phyloP scores from a whole-genome alignment of 2,888 invertebrate genomes.

The Frankliniella intonsa region DNA sequence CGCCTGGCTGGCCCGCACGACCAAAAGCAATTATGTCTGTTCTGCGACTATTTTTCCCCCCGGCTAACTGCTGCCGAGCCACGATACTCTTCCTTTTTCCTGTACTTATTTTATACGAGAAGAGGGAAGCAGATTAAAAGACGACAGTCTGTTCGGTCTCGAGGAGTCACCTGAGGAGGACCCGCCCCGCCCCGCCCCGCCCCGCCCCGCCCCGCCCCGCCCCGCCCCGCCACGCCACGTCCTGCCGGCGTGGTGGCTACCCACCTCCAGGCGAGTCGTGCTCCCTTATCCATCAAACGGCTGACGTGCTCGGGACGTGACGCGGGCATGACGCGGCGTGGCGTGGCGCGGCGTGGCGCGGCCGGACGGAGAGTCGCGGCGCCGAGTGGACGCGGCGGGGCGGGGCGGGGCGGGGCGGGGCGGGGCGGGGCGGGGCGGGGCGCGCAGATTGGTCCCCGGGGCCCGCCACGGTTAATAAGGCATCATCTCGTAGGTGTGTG shows the following conservation, averaged over 20 bases:
- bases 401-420: background rate
- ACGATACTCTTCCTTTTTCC: background rate
- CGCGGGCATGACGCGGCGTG: background rate
- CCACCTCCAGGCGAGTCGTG: background rate
- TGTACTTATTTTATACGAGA: no score
- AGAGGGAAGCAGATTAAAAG: no score
- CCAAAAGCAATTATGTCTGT: no score
- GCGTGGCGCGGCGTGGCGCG: background rate
- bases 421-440: background rate
- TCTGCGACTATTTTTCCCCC: background rate
- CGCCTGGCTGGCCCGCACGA: no score
- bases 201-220: background rate
- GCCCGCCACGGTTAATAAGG: background rate
- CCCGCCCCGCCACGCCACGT: background rate
- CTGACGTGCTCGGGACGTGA: background rate
- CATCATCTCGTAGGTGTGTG: no score
- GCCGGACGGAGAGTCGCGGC: background rate
- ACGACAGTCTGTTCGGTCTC: no score
- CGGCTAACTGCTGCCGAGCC: background rate
- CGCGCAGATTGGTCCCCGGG: background rate
- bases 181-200: background rate
- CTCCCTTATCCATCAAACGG: constrained; percentile 20
- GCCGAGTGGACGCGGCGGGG: background rate
- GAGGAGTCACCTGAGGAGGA: constrained; percentile 18
- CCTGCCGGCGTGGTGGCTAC: background rate